A percentile compares a stretch with the other conserved stretches of the same genome.
Conservation (phyloP, 2,797 vertebrate species). For the Numenius phaeopus region DNA sequence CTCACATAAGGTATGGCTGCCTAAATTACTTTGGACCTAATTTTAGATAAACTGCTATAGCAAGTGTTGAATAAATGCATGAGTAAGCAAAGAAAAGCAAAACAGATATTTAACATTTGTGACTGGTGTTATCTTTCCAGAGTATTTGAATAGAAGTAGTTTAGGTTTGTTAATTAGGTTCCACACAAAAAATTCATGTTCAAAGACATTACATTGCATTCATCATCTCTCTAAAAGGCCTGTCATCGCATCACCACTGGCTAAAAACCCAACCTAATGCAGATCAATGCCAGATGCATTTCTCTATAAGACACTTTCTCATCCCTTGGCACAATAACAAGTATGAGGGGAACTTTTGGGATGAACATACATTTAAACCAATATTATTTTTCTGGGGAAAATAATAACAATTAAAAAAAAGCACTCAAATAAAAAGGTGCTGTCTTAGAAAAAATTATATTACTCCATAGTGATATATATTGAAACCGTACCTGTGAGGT, state of each 20-base stretch:
- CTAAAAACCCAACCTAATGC: not conserved
- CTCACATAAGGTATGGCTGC: slow-evolving; percentile 73
- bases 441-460: not conserved
- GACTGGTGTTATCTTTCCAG: slow-evolving; percentile 74
- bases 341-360: not conserved
- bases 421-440: not conserved
- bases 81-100: slow-evolving; percentile 80
- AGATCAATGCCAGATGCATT: slow-evolving; percentile 50
- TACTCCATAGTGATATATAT: not conserved
- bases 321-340: slow-evolving; percentile 23
- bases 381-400: not conserved
- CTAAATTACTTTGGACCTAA: slow-evolving; percentile 83
- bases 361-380: not conserved
- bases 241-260: slow-evolving; percentile 49
- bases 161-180: slow-evolving; percentile 76
- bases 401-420: not conserved
- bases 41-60: slow-evolving; percentile 83
- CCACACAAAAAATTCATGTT: slow-evolving; percentile 55
- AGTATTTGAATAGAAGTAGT: slow-evolving; percentile 74
- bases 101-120: slow-evolving; percentile 80
- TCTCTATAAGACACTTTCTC: slow-evolving; percentile 17
- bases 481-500: not conserved
- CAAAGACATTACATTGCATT: slow-evolving; percentile 70
- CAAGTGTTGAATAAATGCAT: slow-evolving; percentile 81
- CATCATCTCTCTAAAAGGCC: slow-evolving; percentile 71